phyloP scores from a whole-genome alignment of 30 jellyfish, hydroid and myxozoan genomes.

The Phacellophora camtschatica region DNA sequence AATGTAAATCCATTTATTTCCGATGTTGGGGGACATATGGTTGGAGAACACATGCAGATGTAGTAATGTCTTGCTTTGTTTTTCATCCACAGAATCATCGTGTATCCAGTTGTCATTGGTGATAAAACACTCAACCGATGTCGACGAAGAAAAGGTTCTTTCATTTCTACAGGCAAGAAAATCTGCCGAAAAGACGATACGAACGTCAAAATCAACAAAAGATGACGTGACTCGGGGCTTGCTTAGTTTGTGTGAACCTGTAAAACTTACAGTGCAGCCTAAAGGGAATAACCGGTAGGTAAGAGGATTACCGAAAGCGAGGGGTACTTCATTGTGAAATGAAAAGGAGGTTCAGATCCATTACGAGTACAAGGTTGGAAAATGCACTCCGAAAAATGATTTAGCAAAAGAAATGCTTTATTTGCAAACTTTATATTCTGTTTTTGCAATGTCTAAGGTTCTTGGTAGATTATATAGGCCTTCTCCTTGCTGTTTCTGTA shows the following conservation, averaged over 20 bases:
- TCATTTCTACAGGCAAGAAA: constrained; percentile 41
- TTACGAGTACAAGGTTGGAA: too few species aligned
- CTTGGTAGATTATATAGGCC: too few species aligned
- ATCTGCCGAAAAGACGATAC: constrained; percentile 1
- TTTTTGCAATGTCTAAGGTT: too few species aligned
- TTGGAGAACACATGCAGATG: neutral
- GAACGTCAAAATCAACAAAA: constrained; percentile 6
- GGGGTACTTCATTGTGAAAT: too few species aligned
- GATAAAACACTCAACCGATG: constrained; percentile 65
- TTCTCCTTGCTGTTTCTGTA: too few species aligned
- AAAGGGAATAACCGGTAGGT: constrained; percentile 23
- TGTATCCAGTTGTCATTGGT: constrained; percentile 56
- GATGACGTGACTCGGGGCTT: constrained; percentile 64
- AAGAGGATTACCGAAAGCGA: too few species aligned
- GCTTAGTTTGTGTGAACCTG: constrained; percentile 70
- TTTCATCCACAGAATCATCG: constrained; percentile 62
- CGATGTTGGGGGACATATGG: neutral
- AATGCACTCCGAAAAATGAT: too few species aligned
- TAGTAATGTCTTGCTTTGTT: neutral
- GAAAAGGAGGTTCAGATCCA: too few species aligned
- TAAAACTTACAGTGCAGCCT: constrained; percentile 76
- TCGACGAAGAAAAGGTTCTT: constrained; percentile 70
- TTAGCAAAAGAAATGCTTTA: too few species aligned
- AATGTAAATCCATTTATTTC: too few species aligned
- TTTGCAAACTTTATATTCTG: too few species aligned